Evolutionary conservation across 2,797 vertebrate genomes (phyloP).

Genomic region (Falco novaeseelandiae): DNA sequence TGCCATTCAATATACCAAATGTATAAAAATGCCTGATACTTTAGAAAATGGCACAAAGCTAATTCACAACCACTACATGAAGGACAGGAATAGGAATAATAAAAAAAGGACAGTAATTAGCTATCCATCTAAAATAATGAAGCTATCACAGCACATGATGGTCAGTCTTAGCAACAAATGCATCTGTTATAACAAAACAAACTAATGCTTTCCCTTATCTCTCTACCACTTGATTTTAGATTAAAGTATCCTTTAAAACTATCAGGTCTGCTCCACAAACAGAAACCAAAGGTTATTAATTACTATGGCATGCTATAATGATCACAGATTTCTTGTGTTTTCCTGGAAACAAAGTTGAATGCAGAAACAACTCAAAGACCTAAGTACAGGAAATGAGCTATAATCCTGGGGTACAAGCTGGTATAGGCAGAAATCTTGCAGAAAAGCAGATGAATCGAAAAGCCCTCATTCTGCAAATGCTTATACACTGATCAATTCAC

Average conservation of each 20-base stretch:
- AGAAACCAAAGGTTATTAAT: conserved; percentile 51
- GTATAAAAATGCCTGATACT: conserved; percentile 81
- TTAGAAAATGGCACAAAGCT: conserved; percentile 73
- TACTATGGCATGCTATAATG: background rate
- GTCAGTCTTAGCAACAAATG: conserved; percentile 59
- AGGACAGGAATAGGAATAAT: conserved; percentile 69
- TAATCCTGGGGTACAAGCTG: background rate
- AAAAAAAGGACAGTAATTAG: conserved; percentile 61
- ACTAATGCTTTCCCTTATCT: background rate
- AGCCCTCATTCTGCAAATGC: background rate
- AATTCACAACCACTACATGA: conserved; percentile 65
- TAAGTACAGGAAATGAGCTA: background rate
- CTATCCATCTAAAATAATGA: conserved; percentile 59
- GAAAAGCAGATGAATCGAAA: background rate
- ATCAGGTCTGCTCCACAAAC: conserved; percentile 3
- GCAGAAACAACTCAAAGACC: background rate
- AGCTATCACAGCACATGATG: conserved; percentile 36
- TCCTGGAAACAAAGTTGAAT: conserved; percentile 6
- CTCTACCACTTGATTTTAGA: conserved; percentile 29
- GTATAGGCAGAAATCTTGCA: background rate
- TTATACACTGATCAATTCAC: background rate
- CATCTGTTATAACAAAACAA: conserved; percentile 12
- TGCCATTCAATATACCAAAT: conserved; percentile 80
- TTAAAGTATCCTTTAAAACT: conserved; percentile 51
- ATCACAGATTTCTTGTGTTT: conserved; percentile 10